Conservation (phyloP, 2,888 invertebrate genomes). For the Melinaea marsaeus region DNA sequence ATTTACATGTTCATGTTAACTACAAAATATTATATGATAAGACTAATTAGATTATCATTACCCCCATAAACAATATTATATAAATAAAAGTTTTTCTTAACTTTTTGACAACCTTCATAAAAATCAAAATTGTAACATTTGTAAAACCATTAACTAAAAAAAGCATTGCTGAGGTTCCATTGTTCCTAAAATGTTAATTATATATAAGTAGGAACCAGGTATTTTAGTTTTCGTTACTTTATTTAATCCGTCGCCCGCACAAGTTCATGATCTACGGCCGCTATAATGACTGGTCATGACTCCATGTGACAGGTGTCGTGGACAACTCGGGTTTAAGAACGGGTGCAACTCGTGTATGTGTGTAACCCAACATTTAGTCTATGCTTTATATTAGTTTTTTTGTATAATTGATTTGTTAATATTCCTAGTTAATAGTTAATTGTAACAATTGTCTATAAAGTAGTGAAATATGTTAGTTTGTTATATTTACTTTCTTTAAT, state of each 20-base stretch:
- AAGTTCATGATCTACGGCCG: constrained; percentile 42
- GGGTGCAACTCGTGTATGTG: neutral
- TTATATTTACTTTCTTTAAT: neutral
- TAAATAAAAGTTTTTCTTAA: too few relatives aligned
- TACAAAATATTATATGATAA: too few relatives aligned
- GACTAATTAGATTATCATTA: too few relatives aligned
- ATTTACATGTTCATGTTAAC: too few relatives aligned
- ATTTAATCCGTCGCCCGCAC: constrained; percentile 52
- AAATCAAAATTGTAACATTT: too few relatives aligned
- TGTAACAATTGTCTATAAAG: constrained; percentile 1
- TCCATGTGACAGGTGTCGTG: constrained; percentile 1
- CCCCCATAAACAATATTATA: too few relatives aligned
- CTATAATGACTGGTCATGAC: constrained; percentile 35
- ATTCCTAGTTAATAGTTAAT: constrained; percentile 1
- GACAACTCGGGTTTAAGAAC: neutral
- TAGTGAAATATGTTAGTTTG: neutral
- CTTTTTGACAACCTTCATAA: too few relatives aligned
- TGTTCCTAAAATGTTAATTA: constrained; percentile 27
- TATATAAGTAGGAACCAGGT: constrained; percentile 22
- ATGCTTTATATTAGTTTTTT: neutral
- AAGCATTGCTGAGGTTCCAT: neutral
- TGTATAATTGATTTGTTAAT: neutral
- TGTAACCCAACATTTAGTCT: neutral
- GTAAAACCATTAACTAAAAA: neutral
- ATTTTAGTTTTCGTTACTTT: constrained; percentile 52